Evolutionary conservation across 2,888 invertebrate species (phyloP).

Genomic region (Prosopocoilus inquinatus): DNA sequence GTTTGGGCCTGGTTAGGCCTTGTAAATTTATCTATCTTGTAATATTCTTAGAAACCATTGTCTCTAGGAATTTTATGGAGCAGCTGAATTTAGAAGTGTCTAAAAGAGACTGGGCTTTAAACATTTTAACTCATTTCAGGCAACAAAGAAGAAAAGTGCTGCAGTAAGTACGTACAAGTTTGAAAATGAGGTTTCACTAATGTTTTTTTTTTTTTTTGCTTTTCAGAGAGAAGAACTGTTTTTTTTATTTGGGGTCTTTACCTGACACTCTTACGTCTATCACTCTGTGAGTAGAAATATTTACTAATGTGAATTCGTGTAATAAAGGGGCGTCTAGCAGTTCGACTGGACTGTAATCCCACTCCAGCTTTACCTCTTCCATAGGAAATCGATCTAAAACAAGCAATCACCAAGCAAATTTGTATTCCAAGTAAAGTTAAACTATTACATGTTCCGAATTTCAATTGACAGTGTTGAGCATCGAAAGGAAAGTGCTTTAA

Average conservation of each 20-base stretch:
- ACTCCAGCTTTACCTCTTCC: slow-evolving; percentile 36
- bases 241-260: slow-evolving; percentile 9
- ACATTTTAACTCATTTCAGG: not conserved
- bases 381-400: slow-evolving; percentile 36
- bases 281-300: slow-evolving; percentile 27
- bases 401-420: slow-evolving; percentile 1
- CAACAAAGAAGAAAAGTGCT: too few relatives aligned
- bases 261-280: slow-evolving; percentile 33
- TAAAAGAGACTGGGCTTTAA: too few relatives aligned
- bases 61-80: too few relatives aligned
- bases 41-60: too few relatives aligned
- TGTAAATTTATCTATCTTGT: too few relatives aligned
- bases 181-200: too few relatives aligned
- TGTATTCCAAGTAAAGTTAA: slow-evolving; percentile 1
- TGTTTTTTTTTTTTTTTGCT: too few relatives aligned
- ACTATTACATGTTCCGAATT: slow-evolving; percentile 39
- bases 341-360: slow-evolving; percentile 29
- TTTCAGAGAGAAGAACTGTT: too few relatives aligned
- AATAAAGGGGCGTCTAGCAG: slow-evolving; percentile 20
- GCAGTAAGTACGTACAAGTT: too few relatives aligned
- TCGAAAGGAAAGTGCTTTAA: slow-evolving; percentile 38
- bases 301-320: slow-evolving; percentile 32
- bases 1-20: too few relatives aligned
- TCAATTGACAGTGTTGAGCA: slow-evolving; percentile 34
- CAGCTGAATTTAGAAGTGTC: too few relatives aligned